Conservation (phyloP, 2,113 vertebrate species). For the Junco hyemalis region DNA sequence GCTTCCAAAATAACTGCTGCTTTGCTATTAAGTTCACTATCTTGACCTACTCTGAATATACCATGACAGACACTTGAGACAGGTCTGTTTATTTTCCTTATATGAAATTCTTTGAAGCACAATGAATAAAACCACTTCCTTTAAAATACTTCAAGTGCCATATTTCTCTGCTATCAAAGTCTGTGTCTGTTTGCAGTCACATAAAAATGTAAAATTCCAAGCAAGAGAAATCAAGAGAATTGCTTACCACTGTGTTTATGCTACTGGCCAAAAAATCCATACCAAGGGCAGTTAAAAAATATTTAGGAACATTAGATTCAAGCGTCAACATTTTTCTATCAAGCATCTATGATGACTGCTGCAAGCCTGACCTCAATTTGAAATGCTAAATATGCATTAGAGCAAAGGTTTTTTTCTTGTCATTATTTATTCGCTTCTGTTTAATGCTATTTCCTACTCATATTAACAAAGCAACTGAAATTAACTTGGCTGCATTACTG, state of each 20-base stretch:
- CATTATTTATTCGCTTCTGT: not conserved
- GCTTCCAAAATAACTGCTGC: not conserved
- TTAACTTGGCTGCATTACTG: constrained; percentile 17
- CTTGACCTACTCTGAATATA: not conserved
- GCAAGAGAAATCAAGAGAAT: not conserved
- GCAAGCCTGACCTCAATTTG: not conserved
- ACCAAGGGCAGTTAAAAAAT: not conserved
- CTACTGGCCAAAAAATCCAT: not conserved
- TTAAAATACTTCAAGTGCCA: not conserved
- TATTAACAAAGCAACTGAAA: not conserved
- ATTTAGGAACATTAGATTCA: not conserved
- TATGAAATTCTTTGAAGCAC: not conserved
- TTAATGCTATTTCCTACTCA: not conserved
- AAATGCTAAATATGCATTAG: not conserved
- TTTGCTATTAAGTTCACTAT: not conserved
- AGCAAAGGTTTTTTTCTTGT: not conserved
- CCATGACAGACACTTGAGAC: not conserved
- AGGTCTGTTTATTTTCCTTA: not conserved
- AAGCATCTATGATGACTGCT: not conserved
- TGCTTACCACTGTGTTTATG: not conserved
- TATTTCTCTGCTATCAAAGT: not conserved
- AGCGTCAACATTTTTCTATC: not conserved
- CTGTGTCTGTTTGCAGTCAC: not conserved
- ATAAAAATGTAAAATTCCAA: not conserved
- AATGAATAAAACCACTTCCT: not conserved